Conservation (phyloP, 2,113 vertebrate species). For the Rhabdornis inornatus region DNA sequence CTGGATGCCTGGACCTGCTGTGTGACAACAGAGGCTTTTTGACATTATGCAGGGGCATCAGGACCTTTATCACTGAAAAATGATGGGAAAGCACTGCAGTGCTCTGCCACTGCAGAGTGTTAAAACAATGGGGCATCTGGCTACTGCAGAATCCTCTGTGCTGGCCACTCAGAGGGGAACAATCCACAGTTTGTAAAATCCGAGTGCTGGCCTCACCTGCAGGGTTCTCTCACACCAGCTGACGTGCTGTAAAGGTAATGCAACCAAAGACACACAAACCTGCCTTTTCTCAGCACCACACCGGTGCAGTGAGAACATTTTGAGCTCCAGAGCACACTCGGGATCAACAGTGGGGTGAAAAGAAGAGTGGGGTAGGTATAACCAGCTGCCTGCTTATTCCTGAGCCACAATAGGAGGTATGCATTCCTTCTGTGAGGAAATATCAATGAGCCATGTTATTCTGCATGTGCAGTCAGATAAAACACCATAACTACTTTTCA, state of each 20-base stretch:
- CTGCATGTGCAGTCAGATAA: slow-evolving; percentile 13
- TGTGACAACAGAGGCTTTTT: background rate
- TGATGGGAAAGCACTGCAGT: background rate
- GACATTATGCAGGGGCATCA: background rate
- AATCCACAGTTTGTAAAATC: background rate
- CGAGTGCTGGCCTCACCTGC: background rate
- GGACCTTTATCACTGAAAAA: background rate
- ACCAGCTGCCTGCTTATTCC: background rate
- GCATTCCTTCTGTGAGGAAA: slow-evolving; percentile 39
- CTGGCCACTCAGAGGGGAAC: background rate
- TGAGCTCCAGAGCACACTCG: background rate
- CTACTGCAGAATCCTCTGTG: background rate
- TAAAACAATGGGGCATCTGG: background rate
- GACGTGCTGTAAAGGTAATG: background rate
- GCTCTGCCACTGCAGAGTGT: background rate
- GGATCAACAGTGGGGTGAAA: background rate
- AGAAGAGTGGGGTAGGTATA: background rate
- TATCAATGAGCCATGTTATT: slow-evolving; percentile 36
- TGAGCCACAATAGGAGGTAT: slow-evolving; percentile 26
- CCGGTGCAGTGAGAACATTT: background rate
- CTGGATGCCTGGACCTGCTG: background rate
- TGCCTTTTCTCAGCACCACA: background rate
- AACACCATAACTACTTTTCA: slow-evolving; percentile 33
- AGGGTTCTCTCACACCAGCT: background rate
- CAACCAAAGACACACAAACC: background rate